phyloP scores from a whole-genome alignment of 2,888 invertebrate genomes.

The Rhamnusium bicolor region DNA sequence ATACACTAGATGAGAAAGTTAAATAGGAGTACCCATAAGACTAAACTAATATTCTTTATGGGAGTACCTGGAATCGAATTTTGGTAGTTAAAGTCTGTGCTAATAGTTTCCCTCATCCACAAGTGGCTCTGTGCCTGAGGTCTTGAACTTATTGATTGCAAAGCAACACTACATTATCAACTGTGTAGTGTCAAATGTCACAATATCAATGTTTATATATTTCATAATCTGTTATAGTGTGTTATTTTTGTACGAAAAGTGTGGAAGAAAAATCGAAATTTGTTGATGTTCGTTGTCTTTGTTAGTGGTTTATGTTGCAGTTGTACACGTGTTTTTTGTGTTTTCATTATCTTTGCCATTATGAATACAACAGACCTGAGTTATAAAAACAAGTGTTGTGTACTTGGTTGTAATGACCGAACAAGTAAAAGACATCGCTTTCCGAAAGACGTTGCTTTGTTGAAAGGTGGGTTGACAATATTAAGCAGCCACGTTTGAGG shows the following conservation, averaged over 20 bases:
- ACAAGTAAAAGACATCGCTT: conserved; percentile 29
- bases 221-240: not conserved
- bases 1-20: not conserved
- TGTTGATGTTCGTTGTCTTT: not conserved
- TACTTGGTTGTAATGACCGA: conserved; percentile 19
- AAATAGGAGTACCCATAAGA: no score
- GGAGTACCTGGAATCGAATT: not conserved
- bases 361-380: not conserved
- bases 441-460: conserved; percentile 28
- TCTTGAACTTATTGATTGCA: not conserved
- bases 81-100: not conserved
- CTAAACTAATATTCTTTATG: no score
- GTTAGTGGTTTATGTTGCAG: not conserved
- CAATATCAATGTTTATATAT: not conserved
- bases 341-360: no score
- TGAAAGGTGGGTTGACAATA: conserved; percentile 22
- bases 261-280: no score
- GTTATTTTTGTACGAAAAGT: not conserved
- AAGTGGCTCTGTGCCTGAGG: not conserved
- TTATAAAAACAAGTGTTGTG: conserved; percentile 28
- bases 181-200: not conserved
- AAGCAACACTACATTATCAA: not conserved
- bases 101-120: not conserved
- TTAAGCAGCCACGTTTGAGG: conserved; percentile 3
- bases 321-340: no score